Evolutionary conservation across 2,797 vertebrate species (phyloP).

Genomic region (Lacerta viridis): DNA sequence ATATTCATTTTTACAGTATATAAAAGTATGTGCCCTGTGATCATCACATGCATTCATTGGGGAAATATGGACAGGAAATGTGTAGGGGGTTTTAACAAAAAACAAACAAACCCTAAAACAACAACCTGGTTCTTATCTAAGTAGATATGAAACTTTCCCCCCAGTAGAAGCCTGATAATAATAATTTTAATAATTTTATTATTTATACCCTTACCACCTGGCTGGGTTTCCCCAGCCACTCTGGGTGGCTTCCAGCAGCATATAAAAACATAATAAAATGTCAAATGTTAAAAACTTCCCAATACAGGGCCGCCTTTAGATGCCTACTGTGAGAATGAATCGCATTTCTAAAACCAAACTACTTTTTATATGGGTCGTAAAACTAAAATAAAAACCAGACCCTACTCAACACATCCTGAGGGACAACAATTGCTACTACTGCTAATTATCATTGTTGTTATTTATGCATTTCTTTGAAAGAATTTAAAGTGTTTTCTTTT

Average conservation of each 20-base stretch:
- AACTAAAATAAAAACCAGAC: constrained; percentile 20
- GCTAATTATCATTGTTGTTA: neutral
- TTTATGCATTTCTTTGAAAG: neutral
- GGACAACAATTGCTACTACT: constrained; percentile 6
- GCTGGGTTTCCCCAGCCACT: too few relatives aligned
- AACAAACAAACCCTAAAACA: neutral
- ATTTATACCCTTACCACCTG: too few relatives aligned
- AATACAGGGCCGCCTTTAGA: too few relatives aligned
- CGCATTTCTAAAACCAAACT: constrained; percentile 28
- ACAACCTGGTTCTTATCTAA: constrained; percentile 21
- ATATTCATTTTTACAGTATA: neutral
- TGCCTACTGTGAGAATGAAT: neutral
- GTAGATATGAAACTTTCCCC: constrained; percentile 41
- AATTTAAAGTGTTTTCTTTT: neutral
- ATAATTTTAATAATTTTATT: too few relatives aligned
- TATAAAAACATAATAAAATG: too few relatives aligned
- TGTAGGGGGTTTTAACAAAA: neutral
- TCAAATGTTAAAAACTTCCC: too few relatives aligned
- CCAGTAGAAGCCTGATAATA: constrained; percentile 20
- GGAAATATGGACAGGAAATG: constrained; percentile 19
- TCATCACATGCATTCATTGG: constrained; percentile 1
- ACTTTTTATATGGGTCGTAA: constrained; percentile 40
- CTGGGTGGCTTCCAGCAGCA: too few relatives aligned
- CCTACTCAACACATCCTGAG: constrained; percentile 9
- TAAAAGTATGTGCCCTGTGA: constrained; percentile 27